Conservation (phyloP, 1,140 invertebrate species). For the Hyles vespertilio region DNA sequence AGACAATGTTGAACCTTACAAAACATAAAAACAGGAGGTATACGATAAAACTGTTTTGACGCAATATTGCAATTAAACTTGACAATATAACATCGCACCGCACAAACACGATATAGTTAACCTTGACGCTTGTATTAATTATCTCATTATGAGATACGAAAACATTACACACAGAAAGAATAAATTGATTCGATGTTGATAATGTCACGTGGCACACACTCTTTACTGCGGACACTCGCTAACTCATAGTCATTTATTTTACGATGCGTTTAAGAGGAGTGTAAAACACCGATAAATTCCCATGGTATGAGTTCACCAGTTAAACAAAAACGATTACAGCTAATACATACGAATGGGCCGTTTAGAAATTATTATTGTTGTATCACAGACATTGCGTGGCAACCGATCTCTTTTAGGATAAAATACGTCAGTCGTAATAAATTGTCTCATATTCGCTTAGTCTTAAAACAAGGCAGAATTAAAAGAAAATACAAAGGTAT, state of each 20-base stretch:
- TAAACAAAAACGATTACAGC: background rate
- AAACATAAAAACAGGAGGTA: background rate
- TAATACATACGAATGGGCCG: too few relatives aligned
- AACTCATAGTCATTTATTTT: slow-evolving; percentile 1
- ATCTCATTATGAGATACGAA: background rate
- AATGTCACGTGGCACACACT: too few relatives aligned
- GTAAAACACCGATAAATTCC: slow-evolving; percentile 5
- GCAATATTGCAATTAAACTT: slow-evolving; percentile 6
- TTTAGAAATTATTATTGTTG: too few relatives aligned
- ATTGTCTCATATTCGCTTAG: too few relatives aligned
- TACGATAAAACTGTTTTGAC: slow-evolving; percentile 5
- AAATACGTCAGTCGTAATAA: too few relatives aligned
- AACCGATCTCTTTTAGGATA: too few relatives aligned
- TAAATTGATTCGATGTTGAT: too few relatives aligned
- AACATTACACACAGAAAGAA: slow-evolving; percentile 1
- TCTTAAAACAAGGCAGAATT: too few relatives aligned
- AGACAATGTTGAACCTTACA: too few relatives aligned
- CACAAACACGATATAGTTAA: slow-evolving; percentile 6
- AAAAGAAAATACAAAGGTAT: too few relatives aligned
- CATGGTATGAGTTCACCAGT: slow-evolving; percentile 1
- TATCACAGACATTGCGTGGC: too few relatives aligned
- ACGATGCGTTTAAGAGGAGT: slow-evolving; percentile 4
- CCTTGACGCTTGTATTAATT: slow-evolving; percentile 11
- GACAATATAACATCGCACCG: slow-evolving; percentile 1
- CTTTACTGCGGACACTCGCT: too few relatives aligned